Base-by-base conservation (phyloP, 1,140 invertebrate genomes). In the Melanaphis sacchari region DNA sequence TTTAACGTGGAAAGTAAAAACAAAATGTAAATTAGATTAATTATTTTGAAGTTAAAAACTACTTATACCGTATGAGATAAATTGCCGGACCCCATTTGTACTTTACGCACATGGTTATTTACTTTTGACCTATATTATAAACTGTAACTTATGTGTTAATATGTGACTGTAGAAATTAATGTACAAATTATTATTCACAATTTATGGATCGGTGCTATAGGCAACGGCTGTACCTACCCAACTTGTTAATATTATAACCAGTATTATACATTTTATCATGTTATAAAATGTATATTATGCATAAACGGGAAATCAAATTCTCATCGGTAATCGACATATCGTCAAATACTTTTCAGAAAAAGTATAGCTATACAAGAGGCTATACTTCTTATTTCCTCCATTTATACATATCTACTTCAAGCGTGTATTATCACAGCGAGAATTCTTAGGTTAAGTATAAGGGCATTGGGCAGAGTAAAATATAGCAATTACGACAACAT, bases 1-100 rank as follows among this genome's bases (percentile, higher is more conserved):
- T 76, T 76, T 76, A 49, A 2, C 59, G n/a, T 0, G 5, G 4
- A n/a, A n/a, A 76, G 31, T 76, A 76, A 76, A 76, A 76, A 76
- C 59, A 76, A n/a, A 76, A 76, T n/a, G 59, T 76, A 76, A 76
- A 76, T n/a, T 76, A n/a, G 59, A 76, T 76, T 76, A 76, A 76
- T 76, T 76, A 76, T 76, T 76, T 76, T 2, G 31, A 76, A 76
- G 59, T 76, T 76, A 76, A 76, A 76, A 76, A 76, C 31, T n/a
- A 76, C 31, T 76, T 76, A 76, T 76, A 36, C 15, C 31, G 59
- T 76, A n/a, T n/a, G 31, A n/a, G 59, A 76, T 76, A 76, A 76
- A 76, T 76, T 76, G 6, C 59, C 59, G 59, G 59, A n/a, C 59
- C 59, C 59, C n/a, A 15, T 76, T 76, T 76, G 59, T 9, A 18